A percentile compares a stretch with the other conserved stretches of the same genome.
phyloP scores from a whole-genome alignment of 2,888 invertebrate genomes.

The Acanthosepion esculentum region DNA sequence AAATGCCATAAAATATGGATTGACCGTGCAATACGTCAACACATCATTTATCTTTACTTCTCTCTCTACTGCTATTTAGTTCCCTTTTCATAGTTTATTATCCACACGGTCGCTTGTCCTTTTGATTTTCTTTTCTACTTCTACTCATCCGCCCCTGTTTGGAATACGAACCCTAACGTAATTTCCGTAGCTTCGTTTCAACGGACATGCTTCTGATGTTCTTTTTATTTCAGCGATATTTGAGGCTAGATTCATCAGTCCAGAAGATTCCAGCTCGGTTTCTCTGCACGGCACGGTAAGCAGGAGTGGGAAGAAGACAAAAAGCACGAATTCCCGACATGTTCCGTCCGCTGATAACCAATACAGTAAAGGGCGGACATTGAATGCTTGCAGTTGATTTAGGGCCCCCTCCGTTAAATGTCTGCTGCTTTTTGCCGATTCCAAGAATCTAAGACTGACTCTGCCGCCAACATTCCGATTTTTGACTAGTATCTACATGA shows the following conservation, averaged over 20 bases:
- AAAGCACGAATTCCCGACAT: not conserved
- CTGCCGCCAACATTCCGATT: not conserved
- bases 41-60: not conserved
- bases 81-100: not conserved
- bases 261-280: not conserved
- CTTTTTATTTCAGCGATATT: slow-evolving; percentile 1
- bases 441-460: not conserved
- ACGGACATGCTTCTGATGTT: slow-evolving; percentile 1
- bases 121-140: slow-evolving; percentile 16
- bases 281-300: not conserved
- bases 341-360: slow-evolving; percentile 23
- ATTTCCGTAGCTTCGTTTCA: slow-evolving; percentile 22
- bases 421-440: not conserved
- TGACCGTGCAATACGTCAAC: not conserved
- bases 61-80: not conserved
- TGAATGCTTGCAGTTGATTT: not conserved
- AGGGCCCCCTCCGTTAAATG: not conserved
- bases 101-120: not conserved
- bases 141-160: not conserved
- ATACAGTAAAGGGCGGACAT: not conserved
- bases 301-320: not conserved
- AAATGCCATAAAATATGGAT: slow-evolving; percentile 5
- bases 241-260: not conserved
- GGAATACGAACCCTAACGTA: slow-evolving; percentile 33
- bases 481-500: not conserved